phyloP scores from a whole-genome alignment of 2,113 vertebrate genomes.

The Piprites chloris region DNA sequence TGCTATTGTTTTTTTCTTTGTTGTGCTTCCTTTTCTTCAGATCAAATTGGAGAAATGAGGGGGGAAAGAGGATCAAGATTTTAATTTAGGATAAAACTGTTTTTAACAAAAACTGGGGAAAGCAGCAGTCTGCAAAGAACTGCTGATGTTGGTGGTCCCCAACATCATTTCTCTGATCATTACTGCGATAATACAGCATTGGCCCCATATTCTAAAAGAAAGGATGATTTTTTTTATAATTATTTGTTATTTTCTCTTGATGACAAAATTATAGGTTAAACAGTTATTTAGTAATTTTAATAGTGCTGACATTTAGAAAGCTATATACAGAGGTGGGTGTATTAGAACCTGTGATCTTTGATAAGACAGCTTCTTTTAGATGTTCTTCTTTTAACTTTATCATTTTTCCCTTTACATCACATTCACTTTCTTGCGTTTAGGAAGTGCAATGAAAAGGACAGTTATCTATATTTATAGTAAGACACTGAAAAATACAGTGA shows the following conservation, averaged over 20 bases:
- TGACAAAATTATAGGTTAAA: neutral
- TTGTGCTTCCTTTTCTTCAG: neutral
- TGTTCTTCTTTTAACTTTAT: neutral
- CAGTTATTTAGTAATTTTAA: neutral
- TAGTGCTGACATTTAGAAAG: neutral
- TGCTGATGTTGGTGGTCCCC: neutral
- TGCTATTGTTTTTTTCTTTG: neutral
- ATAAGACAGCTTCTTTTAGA: neutral
- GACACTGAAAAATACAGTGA: neutral
- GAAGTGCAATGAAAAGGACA: neutral
- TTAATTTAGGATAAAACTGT: neutral
- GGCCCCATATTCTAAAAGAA: neutral
- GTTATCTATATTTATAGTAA: neutral
- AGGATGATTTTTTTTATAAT: fast-evolving
- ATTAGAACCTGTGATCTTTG: neutral
- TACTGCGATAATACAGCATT: neutral
- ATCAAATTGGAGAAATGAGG: neutral
- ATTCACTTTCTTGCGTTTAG: neutral
- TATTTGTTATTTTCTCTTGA: neutral
- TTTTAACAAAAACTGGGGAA: neutral
- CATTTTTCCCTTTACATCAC: neutral
- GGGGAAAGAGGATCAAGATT: neutral
- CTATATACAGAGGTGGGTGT: neutral
- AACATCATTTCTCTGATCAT: neutral
- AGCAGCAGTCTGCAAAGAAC: neutral